A percentile compares a stretch with the other conserved stretches of the same genome.
Conservation (phyloP, 2,113 vertebrate species). For the Cisticola juncidis region DNA sequence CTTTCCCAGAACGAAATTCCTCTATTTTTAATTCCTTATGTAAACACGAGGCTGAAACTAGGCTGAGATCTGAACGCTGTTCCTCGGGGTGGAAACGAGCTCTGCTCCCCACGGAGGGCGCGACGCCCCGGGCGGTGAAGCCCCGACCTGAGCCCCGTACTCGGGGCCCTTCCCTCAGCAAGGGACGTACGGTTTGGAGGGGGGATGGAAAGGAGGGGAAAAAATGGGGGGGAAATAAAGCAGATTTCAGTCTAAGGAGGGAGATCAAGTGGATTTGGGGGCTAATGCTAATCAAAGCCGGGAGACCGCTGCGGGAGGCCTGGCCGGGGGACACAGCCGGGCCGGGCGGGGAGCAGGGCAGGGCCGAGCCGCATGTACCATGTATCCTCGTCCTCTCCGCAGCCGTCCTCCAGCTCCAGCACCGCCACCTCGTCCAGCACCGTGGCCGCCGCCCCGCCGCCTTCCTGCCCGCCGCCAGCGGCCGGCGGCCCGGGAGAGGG, state of each 20-base stretch:
- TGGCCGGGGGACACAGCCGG: too few species aligned
- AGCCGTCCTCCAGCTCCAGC: conserved; percentile 81
- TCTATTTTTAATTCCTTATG: conserved; percentile 46
- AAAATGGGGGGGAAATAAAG: too few species aligned
- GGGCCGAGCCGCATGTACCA: conserved; percentile 74
- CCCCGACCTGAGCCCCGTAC: not conserved
- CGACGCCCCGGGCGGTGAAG: not conserved
- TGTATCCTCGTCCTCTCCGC: conserved; percentile 82
- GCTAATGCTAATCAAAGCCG: not conserved
- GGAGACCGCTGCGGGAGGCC: not conserved
- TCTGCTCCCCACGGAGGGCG: accelerated
- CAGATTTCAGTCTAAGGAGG: not conserved
- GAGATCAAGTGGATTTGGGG: not conserved
- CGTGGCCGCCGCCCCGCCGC: conserved; percentile 47
- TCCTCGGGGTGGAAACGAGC: not conserved
- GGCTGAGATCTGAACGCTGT: not conserved
- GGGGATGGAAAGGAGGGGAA: accelerated
- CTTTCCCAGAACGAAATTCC: not conserved
- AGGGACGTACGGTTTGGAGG: not conserved
- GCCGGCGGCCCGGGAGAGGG: conserved; percentile 51
- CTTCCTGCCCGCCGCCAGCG: conserved; percentile 25
- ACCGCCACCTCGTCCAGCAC: conserved; percentile 88
- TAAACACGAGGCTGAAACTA: conserved; percentile 15
- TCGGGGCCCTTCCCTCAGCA: not conserved
- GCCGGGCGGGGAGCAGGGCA: not conserved